Base-by-base conservation (phyloP, 1,140 invertebrate genomes). In the Drosophila littoralis region DNA sequence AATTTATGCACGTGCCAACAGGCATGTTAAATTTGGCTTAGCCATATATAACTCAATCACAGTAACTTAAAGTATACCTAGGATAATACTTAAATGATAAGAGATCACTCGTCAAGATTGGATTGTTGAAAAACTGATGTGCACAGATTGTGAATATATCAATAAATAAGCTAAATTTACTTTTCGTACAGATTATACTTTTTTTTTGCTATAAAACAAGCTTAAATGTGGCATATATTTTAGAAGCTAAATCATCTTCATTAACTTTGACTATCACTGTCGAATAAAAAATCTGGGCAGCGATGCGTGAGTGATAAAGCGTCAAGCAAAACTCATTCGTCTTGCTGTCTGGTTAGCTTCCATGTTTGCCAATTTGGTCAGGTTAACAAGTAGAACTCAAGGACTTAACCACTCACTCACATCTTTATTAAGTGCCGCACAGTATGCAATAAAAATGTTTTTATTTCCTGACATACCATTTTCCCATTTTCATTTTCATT, bases 1-100 rank as follows among this genome's bases (percentile, higher is more conserved):
- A 75, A 75, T 65, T 75, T 61, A 67, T 79, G 67, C 73, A 63
- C 73, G 73, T 79, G 76, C 61, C 52, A 63, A 79, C 40, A 71
- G 40, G 13, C 61, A 66, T 6, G 71, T 63, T 66, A 58, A 76
- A 65, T 51, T 55, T 68, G 42, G 38, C 46, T 33, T 52, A 38
- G 32, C 42, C 32, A 65, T 35, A 35, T 58, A 36, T 66, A 22
- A n/a, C 10, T 28, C 36, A 67, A 45, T 43, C n/a, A 36, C 36
- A n/a, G 15, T 36, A 58, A 10, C 40, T 48, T 43, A 1, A 55
- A 55, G 13, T 50, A 55, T 17, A 6, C 17, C 7, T n/a, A 17
- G 5, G 51, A 7, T 2, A 22, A 46, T 46, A 1, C 40, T 42
- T 7, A 10, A 13, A 42, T 12, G 10, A 40, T 38, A 12, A 38